Conservation (phyloP, 2,797 vertebrate species). For the Acomys russatus region DNA sequence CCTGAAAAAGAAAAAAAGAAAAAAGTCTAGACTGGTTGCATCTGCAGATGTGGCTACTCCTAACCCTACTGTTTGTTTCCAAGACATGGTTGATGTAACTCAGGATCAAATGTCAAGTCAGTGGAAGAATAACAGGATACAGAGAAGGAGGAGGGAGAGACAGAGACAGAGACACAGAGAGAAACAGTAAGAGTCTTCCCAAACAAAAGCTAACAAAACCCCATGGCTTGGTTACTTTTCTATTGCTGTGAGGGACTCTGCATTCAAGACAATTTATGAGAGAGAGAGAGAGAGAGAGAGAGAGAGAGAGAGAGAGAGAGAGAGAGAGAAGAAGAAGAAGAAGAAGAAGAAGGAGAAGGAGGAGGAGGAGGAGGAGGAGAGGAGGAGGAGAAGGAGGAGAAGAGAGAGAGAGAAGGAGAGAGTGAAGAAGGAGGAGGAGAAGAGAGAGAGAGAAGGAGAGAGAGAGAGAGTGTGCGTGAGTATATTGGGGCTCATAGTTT, state of each 20-base stretch:
- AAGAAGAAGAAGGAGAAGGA: too few relatives aligned
- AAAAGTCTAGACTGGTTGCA: conserved; percentile 36
- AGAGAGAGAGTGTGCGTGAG: background rate
- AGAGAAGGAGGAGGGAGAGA: background rate
- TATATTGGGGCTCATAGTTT: background rate
- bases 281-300: too few relatives aligned
- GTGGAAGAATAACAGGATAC: conserved; percentile 19
- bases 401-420: too few relatives aligned
- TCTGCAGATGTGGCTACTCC: background rate
- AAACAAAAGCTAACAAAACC: background rate
- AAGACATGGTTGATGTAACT: conserved; percentile 23
- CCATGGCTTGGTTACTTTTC: background rate
- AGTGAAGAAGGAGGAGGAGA: too few relatives aligned
- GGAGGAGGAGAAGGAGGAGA: too few relatives aligned
- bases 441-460: too few relatives aligned
- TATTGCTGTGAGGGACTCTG: background rate
- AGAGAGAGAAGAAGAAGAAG: too few relatives aligned
- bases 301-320: too few relatives aligned
- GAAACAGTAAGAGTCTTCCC: background rate
- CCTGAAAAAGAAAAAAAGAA: background rate
- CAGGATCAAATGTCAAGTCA: background rate
- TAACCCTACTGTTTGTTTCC: conserved; percentile 49
- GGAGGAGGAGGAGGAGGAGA: too few relatives aligned
- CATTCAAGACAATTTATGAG: background rate
- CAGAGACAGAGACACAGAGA: background rate